Evolutionary conservation across 2,113 vertebrate genomes (phyloP).

Genomic region (Diglossa brunneiventris): DNA sequence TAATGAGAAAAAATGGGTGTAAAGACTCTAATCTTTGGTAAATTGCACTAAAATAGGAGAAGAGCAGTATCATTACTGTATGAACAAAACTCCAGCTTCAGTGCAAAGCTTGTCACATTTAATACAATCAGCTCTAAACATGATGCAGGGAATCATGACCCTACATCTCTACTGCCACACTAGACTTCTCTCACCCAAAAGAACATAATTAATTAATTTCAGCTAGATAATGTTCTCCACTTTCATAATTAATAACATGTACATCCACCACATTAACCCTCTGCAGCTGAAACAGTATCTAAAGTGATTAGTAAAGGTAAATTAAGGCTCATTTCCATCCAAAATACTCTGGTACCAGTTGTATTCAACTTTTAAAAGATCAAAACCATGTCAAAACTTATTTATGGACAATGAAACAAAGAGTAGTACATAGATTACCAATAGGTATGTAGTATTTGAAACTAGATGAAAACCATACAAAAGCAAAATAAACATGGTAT

Average conservation of each 20-base stretch:
- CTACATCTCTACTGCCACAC: constrained; percentile 27
- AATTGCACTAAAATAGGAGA: neutral
- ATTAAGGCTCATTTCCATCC: neutral
- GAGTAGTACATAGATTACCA: neutral
- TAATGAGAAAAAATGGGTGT: neutral
- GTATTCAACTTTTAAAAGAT: neutral
- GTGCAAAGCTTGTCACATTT: constrained; percentile 55
- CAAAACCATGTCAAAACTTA: neutral
- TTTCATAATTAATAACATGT: constrained; percentile 65
- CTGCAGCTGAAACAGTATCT: neutral
- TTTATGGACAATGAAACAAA: neutral
- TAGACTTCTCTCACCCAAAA: constrained; percentile 32
- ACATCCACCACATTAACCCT: neutral
- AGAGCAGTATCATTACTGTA: neutral
- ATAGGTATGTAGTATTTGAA: neutral
- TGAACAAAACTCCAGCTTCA: constrained; percentile 4
- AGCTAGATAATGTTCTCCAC: constrained; percentile 29
- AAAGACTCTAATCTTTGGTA: constrained; percentile 1
- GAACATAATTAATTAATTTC: constrained; percentile 68
- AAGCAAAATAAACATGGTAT: neutral
- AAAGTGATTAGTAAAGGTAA: constrained; percentile 50
- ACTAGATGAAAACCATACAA: neutral
- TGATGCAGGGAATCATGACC: constrained; percentile 53
- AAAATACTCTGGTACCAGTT: neutral
- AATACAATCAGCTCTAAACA: constrained; percentile 45